Conservation (phyloP, 2,888 invertebrate genomes). For the Machimus rusticus region DNA sequence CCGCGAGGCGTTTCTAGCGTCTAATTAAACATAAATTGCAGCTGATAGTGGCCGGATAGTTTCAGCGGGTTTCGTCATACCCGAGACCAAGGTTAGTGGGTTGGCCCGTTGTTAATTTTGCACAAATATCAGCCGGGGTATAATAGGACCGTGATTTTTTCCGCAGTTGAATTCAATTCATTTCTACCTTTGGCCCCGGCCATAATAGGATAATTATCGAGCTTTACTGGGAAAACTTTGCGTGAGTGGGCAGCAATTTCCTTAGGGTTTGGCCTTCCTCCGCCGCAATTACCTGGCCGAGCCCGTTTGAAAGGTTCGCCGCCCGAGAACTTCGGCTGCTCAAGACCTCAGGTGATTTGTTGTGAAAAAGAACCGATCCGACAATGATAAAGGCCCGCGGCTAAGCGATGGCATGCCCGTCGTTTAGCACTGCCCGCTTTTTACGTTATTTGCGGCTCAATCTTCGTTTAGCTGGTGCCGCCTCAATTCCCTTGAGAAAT, state of each 20-base stretch:
- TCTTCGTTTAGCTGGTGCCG: background rate
- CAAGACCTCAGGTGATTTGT: slow-evolving; percentile 9
- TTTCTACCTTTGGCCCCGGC: background rate
- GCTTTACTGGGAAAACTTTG: slow-evolving; percentile 41
- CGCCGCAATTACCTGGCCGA: slow-evolving; percentile 15
- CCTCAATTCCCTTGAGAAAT: background rate
- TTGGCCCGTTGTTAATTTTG: background rate
- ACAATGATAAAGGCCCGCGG: background rate
- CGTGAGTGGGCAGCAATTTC: slow-evolving; percentile 41
- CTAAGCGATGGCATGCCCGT: background rate
- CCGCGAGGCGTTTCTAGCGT: background rate
- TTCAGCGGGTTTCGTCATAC: background rate
- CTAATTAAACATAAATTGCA: background rate
- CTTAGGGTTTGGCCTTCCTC: slow-evolving; percentile 40
- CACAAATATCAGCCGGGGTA: background rate
- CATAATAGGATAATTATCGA: slow-evolving; percentile 28
- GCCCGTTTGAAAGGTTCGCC: background rate
- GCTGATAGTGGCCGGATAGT: background rate
- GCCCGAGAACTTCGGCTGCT: background rate
- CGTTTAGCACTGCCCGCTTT: background rate
- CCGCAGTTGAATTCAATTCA: background rate
- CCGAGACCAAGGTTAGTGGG: background rate
- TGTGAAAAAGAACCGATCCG: background rate
- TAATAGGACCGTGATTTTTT: background rate
- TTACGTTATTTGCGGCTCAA: background rate